Conservation (phyloP, 2,888 invertebrate genomes). For the Erebia epiphron region DNA sequence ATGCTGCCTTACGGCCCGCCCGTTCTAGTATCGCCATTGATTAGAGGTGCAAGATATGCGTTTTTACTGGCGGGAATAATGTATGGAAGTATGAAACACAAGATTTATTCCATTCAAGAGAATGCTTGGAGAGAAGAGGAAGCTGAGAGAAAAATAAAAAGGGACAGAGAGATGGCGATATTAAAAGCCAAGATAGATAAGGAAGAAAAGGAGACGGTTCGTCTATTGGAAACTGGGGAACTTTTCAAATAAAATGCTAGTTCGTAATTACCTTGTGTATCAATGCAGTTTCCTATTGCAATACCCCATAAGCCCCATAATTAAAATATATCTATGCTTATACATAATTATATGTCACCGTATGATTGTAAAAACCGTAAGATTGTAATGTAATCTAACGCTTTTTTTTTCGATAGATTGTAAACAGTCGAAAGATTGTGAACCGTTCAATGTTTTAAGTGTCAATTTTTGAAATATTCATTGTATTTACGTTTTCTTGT, state of each 20-base stretch:
- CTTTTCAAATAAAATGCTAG: slow-evolving; percentile 45
- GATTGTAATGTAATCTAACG: too few relatives aligned
- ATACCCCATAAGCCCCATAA: not conserved
- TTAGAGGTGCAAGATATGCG: slow-evolving; percentile 63
- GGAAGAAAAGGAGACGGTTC: slow-evolving; percentile 59
- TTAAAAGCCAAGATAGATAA: slow-evolving; percentile 57
- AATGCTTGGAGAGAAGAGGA: slow-evolving; percentile 54
- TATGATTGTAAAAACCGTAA: too few relatives aligned
- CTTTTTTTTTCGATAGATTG: too few relatives aligned
- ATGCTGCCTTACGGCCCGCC: slow-evolving; percentile 63
- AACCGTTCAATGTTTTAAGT: too few relatives aligned
- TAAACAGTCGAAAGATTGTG: too few relatives aligned
- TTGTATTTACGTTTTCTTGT: too few relatives aligned
- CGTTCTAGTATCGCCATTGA: slow-evolving; percentile 67
- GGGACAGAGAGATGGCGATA: slow-evolving; percentile 58
- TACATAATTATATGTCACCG: too few relatives aligned
- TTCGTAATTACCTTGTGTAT: not conserved
- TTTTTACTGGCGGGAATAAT: slow-evolving; percentile 66
- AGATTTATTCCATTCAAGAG: slow-evolving; percentile 56
- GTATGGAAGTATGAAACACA: slow-evolving; percentile 62
- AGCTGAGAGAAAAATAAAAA: slow-evolving; percentile 59
- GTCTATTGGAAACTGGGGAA: slow-evolving; percentile 62
- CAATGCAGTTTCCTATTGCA: not conserved
- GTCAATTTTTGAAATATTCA: too few relatives aligned
- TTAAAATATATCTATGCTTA: too few relatives aligned